Conservation (phyloP, 2,113 vertebrate species). For the Bostrychus sinensis region DNA sequence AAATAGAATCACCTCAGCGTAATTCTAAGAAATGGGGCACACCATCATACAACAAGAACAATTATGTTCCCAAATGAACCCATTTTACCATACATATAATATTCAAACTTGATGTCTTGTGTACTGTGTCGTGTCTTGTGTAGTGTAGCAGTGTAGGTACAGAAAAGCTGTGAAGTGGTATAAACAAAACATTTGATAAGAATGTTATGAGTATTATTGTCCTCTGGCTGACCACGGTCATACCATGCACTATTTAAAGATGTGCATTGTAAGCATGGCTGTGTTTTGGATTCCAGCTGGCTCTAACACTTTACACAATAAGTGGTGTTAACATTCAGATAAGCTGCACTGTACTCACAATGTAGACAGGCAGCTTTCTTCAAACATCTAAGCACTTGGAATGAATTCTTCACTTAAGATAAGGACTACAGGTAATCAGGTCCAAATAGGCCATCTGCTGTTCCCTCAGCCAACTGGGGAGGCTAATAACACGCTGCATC, state of each 20-base stretch:
- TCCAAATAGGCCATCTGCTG: constrained; percentile 68
- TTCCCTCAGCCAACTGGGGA: constrained; percentile 57
- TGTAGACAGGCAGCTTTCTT: constrained; percentile 39
- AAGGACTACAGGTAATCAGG: constrained; percentile 65
- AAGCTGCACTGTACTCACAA: constrained; percentile 29
- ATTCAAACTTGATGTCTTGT: no score
- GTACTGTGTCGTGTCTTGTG: no score
- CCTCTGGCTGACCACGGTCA: not conserved
- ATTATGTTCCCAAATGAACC: no score
- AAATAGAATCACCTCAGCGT: no score
- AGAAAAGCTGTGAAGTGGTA: no score
- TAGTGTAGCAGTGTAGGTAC: no score
- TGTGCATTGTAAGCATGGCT: constrained; percentile 4
- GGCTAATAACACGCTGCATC: constrained; percentile 55
- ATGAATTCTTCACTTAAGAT: constrained; percentile 65
- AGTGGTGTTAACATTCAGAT: constrained; percentile 62
- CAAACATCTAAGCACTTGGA: constrained; percentile 52
- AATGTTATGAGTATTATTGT: not conserved
- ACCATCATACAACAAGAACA: no score
- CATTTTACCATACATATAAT: no score
- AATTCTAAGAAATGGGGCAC: no score
- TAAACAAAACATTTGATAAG: not conserved
- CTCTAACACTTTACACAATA: constrained; percentile 47
- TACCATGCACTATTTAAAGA: constrained; percentile 12
- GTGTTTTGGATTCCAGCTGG: not conserved